Evolutionary conservation across 2,797 vertebrate genomes (phyloP), one percentile per base, ranked within the genome.

Genomic region (Mycteria americana): DNA sequence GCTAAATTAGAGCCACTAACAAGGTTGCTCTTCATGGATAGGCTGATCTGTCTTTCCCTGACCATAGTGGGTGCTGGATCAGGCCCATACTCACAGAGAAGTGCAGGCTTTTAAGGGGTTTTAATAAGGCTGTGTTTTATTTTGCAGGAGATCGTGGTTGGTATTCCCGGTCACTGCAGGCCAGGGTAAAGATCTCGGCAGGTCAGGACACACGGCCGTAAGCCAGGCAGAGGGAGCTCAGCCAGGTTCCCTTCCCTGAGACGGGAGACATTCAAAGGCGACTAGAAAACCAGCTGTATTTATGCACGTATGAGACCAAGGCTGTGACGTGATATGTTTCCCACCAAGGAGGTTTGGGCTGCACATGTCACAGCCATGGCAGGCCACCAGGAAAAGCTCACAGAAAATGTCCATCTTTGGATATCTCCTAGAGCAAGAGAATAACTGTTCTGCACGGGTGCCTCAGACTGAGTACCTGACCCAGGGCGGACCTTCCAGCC

Each of bases 341-440:
- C 17, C 22, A 62, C 15, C 21, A n/a, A 63, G 25, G 19, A 0
- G 0, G 2, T 62, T 54, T 85, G 65, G 24, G 8, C 31, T 78
- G n/a, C 27, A 12, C 8, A 4, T 10, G 5, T 33, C 65, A 33
- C 13, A 37, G 33, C 12, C 5, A 1, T 62, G 17, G 8, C 39
- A 79, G 45, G 15, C 16, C 1, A 0, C 46, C 23, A 74, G 51
- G 31, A 72, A 41, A 18, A 67, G 11, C 10, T 80, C 59, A 77
- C 18, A 83, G 43, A 12, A 74, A 67, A n/a, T 9, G 4, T 16
- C 27, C 8, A 1, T n/a, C 16, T 83, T 63, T 0, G 0, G 18
- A 5, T 17, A 39, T 7, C 12, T 46, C 27, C 13, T 57, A 28
- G 4, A 43, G 33, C 15, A 73, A 75, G 11, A 22, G 51, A 46